Base-by-base conservation (phyloP, 1,140 invertebrate species). In the Halictus rubicundus region DNA sequence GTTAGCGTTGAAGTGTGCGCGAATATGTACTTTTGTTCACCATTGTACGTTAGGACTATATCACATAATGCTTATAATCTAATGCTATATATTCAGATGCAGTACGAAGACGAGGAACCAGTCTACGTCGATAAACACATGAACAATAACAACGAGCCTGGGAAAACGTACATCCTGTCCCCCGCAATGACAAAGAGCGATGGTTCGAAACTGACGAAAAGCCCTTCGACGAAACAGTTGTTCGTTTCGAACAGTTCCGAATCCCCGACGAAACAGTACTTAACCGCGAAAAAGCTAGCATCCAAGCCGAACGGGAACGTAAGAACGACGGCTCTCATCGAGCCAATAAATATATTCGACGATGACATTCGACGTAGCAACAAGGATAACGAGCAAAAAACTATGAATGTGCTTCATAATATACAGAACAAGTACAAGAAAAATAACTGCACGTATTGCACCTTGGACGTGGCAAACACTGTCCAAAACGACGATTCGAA, bases 61-160 rank as follows among this genome's bases (percentile, higher is more conserved):
- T 32, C 32, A 23, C 54, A 57, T 49, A 2, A 25, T 3, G 10
- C 12, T 5, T 66, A 3, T 25, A 46, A 64, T 19, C 4, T 25
- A 46, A 64, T 19, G 3, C 0, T n/a, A 57, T 49, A 32, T 73
- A 61, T 82, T 54, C 64, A 90, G 85, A 82, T 90, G 70, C 83
- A 89, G 64, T 88, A 90, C n/a, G 88, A 91, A 27, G 65, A 86
- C 10, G 82, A 84, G 16, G 85, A 89, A 1, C 75, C 75, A 9
- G 49, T 86, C 8, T 90, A 80, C 69, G 59, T 88, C 2, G 80
- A 84, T 32, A 39, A 81, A 14, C 80, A 10, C 1, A 32, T 59
- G n/a, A 86, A 85, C 32, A 89, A 88, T 42, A 89, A 88, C 42
- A 86, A 83, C 65, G 74, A 74, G 0, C 25, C 8, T 19, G 63